Conservation (phyloP, 2,888 invertebrate species). For the Callinectes sapidus region DNA sequence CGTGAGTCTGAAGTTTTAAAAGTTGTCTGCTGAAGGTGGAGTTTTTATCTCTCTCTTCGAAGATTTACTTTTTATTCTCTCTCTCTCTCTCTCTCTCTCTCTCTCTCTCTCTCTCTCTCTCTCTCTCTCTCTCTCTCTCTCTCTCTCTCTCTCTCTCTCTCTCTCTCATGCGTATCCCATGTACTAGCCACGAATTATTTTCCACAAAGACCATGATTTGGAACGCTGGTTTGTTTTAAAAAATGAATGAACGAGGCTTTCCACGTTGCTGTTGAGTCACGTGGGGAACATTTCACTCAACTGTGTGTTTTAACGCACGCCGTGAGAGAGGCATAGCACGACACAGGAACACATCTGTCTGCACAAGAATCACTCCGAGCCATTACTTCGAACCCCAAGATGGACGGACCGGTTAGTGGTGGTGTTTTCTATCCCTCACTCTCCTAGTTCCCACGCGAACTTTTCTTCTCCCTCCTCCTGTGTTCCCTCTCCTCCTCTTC, state of each 20-base stretch:
- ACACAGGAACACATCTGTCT: slow-evolving; percentile 19
- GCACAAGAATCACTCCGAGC: neutral
- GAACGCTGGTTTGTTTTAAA: neutral
- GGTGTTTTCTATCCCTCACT: slow-evolving; percentile 12
- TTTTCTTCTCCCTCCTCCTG: neutral
- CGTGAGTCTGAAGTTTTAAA: slow-evolving; percentile 5
- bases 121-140: too few species aligned
- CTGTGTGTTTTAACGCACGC: neutral
- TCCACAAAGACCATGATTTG: neutral
- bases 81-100: neutral
- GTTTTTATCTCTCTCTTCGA: neutral
- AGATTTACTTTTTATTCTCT: neutral
- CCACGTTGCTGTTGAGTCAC: neutral
- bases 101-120: neutral
- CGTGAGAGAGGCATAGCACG: neutral
- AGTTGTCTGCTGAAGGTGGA: neutral
- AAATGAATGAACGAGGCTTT: neutral
- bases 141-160: too few species aligned
- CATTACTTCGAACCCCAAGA: slow-evolving; percentile 4
- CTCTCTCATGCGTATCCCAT: neutral
- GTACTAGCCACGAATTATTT: neutral
- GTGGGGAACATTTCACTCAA: neutral
- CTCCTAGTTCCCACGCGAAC: slow-evolving; percentile 23
- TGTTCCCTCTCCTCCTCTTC: neutral
- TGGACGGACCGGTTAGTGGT: slow-evolving; percentile 1